A percentile compares a stretch with the other conserved stretches of the same genome.
These are phyloP conservation scores for Nerophis lumbriciformis DNA, from an alignment of 2,113 vertebrate genomes.

Conservation along the genomic window DNA sequence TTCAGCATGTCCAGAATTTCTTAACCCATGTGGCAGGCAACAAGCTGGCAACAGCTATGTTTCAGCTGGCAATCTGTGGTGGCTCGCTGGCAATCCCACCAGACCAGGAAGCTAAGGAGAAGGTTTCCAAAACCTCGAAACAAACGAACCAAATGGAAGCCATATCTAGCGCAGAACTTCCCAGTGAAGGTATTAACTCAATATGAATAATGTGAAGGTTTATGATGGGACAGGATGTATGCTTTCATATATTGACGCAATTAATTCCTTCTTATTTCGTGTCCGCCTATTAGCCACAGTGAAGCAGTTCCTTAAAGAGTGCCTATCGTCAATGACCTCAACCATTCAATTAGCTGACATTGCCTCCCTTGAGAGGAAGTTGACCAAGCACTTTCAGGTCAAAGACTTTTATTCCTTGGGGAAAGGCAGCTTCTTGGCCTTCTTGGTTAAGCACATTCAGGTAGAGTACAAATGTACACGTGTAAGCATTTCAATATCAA, in stretches of 20 bases:
- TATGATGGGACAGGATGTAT: neutral
- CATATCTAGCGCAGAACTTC: conserved; percentile 22
- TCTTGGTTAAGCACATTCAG: conserved; percentile 69
- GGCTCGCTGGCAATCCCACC: conserved; percentile 68
- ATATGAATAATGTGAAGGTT: neutral
- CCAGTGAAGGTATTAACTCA: conserved; percentile 64
- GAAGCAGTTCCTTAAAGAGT: conserved; percentile 63
- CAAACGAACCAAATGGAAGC: conserved; percentile 31
- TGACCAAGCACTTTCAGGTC: conserved; percentile 65
- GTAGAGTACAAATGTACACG: conserved; percentile 18
- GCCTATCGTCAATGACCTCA: conserved; percentile 45
- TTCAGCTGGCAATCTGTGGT: conserved; percentile 74
- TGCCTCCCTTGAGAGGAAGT: conserved; percentile 61
- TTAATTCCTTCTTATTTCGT: neutral
- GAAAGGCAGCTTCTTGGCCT: conserved; percentile 72
- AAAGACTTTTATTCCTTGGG: conserved; percentile 64
- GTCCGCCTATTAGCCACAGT: conserved; percentile 51
- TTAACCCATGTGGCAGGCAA: conserved; percentile 58
- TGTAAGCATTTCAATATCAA: neutral
- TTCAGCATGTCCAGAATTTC: conserved; percentile 66
- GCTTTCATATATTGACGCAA: neutral
- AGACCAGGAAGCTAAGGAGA: conserved; percentile 65
- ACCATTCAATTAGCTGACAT: conserved; percentile 54
- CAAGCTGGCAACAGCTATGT: conserved; percentile 61
- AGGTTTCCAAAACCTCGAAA: conserved; percentile 32